Evolutionary conservation across 2,888 invertebrate species (phyloP).

Genomic region (Xanthorhoe spadicearia): DNA sequence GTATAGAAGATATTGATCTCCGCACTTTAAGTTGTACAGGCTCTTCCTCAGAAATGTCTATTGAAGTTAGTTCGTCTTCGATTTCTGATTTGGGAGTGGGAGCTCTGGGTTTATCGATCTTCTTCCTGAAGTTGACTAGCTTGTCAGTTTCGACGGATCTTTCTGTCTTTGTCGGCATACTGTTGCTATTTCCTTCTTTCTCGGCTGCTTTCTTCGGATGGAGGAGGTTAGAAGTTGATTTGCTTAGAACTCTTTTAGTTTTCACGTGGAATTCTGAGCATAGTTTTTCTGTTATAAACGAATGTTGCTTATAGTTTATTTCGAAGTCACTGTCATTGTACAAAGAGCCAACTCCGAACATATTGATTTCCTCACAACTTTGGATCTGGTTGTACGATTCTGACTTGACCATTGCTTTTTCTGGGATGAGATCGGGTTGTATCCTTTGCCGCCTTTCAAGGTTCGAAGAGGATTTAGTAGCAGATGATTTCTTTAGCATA

Average conservation of each 20-base stretch:
- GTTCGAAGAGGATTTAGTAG: constrained; percentile 76
- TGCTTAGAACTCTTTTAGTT: constrained; percentile 86
- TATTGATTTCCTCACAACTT: constrained; percentile 82
- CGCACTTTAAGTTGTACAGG: constrained; percentile 79
- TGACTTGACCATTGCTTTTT: constrained; percentile 78
- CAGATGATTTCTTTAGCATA: constrained; percentile 78
- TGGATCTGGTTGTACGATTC: constrained; percentile 82
- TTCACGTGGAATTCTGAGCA: constrained; percentile 90
- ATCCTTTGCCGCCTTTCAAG: constrained; percentile 81
- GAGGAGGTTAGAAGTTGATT: constrained; percentile 86
- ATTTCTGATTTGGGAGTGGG: constrained; percentile 78
- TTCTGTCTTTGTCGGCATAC: constrained; percentile 81
- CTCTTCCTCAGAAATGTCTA: constrained; percentile 78
- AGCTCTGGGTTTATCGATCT: constrained; percentile 79
- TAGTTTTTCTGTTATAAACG: constrained; percentile 88
- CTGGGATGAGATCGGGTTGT: constrained; percentile 81
- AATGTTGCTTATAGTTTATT: constrained; percentile 84
- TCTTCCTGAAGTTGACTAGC: constrained; percentile 76
- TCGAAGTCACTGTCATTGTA: constrained; percentile 84
- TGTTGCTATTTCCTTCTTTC: constrained; percentile 80
- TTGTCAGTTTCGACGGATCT: constrained; percentile 69
- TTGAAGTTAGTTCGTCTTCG: constrained; percentile 67
- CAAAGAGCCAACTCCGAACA: constrained; percentile 83
- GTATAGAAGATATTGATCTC: constrained; percentile 82
- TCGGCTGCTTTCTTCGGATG: constrained; percentile 84